These are phyloP conservation scores for Leucania comma DNA, from an alignment of 2,888 invertebrate species.

Conservation along the genomic window DNA sequence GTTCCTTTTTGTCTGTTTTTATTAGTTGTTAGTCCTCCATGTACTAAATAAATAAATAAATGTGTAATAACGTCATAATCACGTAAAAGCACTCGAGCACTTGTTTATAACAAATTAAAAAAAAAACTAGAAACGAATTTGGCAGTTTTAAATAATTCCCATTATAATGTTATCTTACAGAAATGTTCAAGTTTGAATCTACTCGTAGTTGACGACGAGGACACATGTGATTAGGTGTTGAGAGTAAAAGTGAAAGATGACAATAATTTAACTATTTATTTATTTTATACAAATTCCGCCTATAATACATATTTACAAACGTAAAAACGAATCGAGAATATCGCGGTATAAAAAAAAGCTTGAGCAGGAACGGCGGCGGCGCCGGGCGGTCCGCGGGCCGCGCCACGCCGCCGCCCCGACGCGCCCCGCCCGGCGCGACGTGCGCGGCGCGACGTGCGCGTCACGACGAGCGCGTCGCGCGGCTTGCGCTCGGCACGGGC, in stretches of 20 bases:
- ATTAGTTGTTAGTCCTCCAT: no score
- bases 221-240: background rate
- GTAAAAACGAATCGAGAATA: constrained; percentile 87
- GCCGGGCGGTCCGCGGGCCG: constrained; percentile 70
- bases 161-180: background rate
- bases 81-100: no score
- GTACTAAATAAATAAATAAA: no score
- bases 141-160: no score
- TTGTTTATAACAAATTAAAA: no score
- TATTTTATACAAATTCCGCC: constrained; percentile 90
- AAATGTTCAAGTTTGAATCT: background rate
- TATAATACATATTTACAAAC: constrained; percentile 91
- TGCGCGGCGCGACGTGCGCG: constrained; percentile 31
- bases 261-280: constrained; percentile 85
- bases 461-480: constrained; percentile 29
- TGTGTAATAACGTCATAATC: no score
- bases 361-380: constrained; percentile 80
- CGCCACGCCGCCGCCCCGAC: constrained; percentile 63
- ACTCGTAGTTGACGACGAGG: background rate
- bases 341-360: constrained; percentile 87
- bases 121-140: no score
- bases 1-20: no score
- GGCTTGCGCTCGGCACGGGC: constrained; percentile 40
- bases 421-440: constrained; percentile 45
- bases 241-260: constrained; percentile 67